Conservation (phyloP, 1,140 invertebrate species). For the Rhagoletis pomonella region DNA sequence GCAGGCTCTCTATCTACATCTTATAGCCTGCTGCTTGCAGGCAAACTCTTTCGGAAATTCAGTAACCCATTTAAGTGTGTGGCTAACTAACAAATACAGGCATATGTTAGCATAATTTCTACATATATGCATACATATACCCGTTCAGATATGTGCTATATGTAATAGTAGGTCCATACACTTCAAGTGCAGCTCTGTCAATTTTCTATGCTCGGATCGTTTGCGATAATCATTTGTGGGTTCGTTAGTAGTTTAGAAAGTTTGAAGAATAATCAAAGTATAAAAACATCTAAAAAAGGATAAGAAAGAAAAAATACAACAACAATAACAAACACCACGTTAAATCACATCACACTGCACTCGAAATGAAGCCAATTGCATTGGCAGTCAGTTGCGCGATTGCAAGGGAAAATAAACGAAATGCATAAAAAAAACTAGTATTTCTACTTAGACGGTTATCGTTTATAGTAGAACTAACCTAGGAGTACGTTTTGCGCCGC, state of each 20-base stretch:
- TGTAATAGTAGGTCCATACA: background rate
- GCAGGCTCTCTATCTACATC: background rate
- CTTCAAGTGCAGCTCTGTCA: background rate
- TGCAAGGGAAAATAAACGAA: background rate
- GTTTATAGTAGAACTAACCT: slow-evolving; percentile 23
- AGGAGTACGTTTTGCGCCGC: background rate
- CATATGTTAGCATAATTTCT: background rate
- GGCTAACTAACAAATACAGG: background rate
- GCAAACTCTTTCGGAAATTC: background rate
- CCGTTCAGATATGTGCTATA: background rate
- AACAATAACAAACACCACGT: background rate
- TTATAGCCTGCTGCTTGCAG: background rate
- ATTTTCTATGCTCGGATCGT: background rate
- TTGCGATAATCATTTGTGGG: slow-evolving; percentile 27
- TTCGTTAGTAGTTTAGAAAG: slow-evolving; percentile 35
- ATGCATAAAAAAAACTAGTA: slow-evolving; percentile 24
- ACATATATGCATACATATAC: background rate
- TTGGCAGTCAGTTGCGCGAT: background rate
- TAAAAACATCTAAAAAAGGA: slow-evolving; percentile 8
- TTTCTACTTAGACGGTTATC: background rate
- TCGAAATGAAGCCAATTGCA: slow-evolving; percentile 41
- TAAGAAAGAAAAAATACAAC: background rate
- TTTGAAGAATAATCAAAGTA: slow-evolving; percentile 44
- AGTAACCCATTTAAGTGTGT: background rate
- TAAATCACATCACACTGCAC: slow-evolving; percentile 39